Base-by-base conservation (phyloP, 1,140 invertebrate genomes). In the Matsumurasca onukii region DNA sequence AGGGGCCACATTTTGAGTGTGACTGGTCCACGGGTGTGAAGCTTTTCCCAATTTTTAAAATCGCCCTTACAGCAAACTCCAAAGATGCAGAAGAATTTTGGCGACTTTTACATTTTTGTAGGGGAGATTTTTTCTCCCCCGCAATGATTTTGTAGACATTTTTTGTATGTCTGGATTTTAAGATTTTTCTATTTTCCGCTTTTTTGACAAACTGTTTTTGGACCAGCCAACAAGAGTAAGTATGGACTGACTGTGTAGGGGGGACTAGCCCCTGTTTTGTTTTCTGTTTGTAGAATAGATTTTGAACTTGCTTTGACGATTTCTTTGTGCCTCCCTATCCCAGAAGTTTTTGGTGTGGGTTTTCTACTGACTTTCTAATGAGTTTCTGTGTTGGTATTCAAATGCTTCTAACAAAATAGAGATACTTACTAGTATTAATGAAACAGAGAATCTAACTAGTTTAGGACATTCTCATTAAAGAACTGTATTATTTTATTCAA, bases 341-440 rank as follows among this genome's bases (percentile, higher is more conserved):
- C 24, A 27, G 5, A 27, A n/a, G n/a, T n/a, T 59, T 59, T 59
- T 59, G 55, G 5, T 59, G 55, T 59, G 55, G 55, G 25, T 22
- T n/a, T n/a, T 59, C 30, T 48, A 48, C 62, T n/a, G n/a, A n/a
- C n/a, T 65, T 25, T 65, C 31, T 25, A 39, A n/a, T n/a, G n/a
- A 39, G 20, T 49, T 64, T 63, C 45, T 63, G 75, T 75, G 76
- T 76, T 76, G 74, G 74, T 76, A 76, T 77, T 76, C 76, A 77
- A 76, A 76, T 76, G 76, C 71, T 73, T 45, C 24, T 51, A 51
- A 20, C n/a, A n/a, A n/a, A n/a, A n/a, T n/a, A n/a, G n/a, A n/a
- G n/a, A n/a, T n/a, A n/a, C n/a, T n/a, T n/a, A n/a, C n/a, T n/a
- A n/a, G n/a, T n/a, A n/a, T n/a, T n/a, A n/a, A n/a, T n/a, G n/a